These are phyloP conservation scores for Acipenser ruthenus DNA, from an alignment of 2,797 vertebrate species.

Conservation along the genomic window DNA sequence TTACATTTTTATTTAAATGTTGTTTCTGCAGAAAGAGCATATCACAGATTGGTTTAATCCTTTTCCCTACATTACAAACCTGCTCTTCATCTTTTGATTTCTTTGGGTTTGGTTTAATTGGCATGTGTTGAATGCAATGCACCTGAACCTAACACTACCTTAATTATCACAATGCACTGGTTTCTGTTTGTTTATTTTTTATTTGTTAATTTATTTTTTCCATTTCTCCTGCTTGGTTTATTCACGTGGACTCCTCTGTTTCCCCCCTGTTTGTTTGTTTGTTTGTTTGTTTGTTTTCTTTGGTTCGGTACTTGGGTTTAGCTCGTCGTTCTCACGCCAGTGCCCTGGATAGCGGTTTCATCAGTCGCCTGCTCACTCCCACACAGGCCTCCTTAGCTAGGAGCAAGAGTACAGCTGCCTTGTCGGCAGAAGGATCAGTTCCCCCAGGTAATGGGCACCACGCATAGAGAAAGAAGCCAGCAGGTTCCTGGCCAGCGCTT, in stretches of 20 bases:
- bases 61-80: too few relatives aligned
- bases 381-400: conserved; percentile 89
- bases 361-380: conserved; percentile 82
- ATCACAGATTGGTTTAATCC: too few relatives aligned
- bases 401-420: conserved; percentile 81
- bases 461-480: conserved; percentile 22
- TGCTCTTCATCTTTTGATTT: too few relatives aligned
- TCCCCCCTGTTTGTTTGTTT: conserved; percentile 17
- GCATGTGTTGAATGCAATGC: too few relatives aligned
- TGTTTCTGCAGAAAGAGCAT: too few relatives aligned
- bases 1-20: too few relatives aligned
- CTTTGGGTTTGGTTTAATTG: too few relatives aligned
- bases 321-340: conserved; percentile 65
- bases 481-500: too few relatives aligned
- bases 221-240: conserved; percentile 29
- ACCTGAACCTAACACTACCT: too few relatives aligned
- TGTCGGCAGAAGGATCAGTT: conserved; percentile 76
- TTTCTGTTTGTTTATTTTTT: conserved; percentile 14
- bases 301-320: conserved; percentile 47
- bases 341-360: conserved; percentile 74
- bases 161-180: neutral
- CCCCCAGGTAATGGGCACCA: conserved; percentile 73
- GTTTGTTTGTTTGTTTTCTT: conserved; percentile 34
- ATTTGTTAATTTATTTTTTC: conserved; percentile 17
- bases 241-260: conserved; percentile 8